These are phyloP conservation scores for Ciconia boyciana DNA, from an alignment of 2,113 vertebrate species.

Conservation along the genomic window DNA sequence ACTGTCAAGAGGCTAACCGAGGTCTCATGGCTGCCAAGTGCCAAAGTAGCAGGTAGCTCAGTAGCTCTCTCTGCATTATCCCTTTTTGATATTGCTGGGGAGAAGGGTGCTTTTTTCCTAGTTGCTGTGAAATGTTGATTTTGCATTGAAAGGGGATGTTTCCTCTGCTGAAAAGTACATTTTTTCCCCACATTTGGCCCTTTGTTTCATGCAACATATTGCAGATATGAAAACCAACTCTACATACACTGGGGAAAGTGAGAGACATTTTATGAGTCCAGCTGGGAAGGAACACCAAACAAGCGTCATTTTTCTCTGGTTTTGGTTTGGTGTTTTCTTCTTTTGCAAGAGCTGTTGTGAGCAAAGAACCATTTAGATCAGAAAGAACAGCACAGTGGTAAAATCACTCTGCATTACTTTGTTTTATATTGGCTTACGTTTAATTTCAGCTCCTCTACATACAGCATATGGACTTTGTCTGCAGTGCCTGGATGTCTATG, in stretches of 20 bases:
- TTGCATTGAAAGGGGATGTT: not conserved
- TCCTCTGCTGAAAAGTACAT: not conserved
- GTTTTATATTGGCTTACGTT: not conserved
- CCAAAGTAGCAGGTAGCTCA: not conserved
- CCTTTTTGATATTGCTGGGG: not conserved
- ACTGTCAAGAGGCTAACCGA: not conserved
- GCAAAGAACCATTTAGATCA: not conserved
- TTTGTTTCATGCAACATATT: not conserved
- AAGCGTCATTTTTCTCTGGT: rapidly evolving
- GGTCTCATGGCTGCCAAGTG: not conserved
- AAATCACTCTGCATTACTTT: not conserved
- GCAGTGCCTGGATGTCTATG: not conserved
- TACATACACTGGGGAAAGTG: not conserved
- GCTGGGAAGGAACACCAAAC: not conserved
- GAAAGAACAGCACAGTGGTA: not conserved
- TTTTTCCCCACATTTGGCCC: not conserved
- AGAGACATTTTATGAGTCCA: not conserved
- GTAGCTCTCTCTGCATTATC: not conserved
- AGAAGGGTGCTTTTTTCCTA: not conserved
- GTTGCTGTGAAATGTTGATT: not conserved
- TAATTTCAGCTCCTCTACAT: not conserved
- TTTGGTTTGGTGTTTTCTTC: not conserved
- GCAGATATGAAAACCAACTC: not conserved
- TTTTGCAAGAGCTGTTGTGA: not conserved
- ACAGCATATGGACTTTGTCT: not conserved